phyloP scores from a whole-genome alignment of 1,140 invertebrate species.

The Zaprionus africanus region DNA sequence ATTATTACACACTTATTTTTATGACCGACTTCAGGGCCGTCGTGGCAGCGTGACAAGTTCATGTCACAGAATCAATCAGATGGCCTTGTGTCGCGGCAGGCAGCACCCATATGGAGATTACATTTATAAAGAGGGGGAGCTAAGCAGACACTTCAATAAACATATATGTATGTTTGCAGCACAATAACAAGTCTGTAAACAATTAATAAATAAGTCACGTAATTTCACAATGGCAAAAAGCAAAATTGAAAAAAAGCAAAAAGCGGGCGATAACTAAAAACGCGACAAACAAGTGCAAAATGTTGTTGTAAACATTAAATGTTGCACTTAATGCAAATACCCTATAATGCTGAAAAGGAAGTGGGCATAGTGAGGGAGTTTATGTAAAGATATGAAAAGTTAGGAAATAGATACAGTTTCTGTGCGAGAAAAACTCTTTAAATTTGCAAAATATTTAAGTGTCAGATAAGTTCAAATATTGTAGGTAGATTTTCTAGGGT shows the following conservation, averaged over 20 bases:
- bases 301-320: constrained; percentile 26
- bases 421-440: too few relatives aligned
- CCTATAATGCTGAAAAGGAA: not conserved
- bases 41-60: constrained; percentile 54
- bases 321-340: constrained; percentile 16
- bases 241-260: constrained; percentile 12
- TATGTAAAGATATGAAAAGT: too few relatives aligned
- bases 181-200: constrained; percentile 14
- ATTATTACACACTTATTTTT: constrained; percentile 33
- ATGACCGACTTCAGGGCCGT: constrained; percentile 72
- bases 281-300: constrained; percentile 25
- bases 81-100: constrained; percentile 45
- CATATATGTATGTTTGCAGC: constrained; percentile 2
- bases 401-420: not conserved
- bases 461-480: not conserved
- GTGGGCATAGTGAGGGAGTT: not conserved
- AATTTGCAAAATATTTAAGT: too few relatives aligned
- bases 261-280: constrained; percentile 35
- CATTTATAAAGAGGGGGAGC: constrained; percentile 44
- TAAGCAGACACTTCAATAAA: not conserved
- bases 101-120: constrained; percentile 70
- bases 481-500: too few relatives aligned
- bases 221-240: constrained; percentile 36
- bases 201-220: constrained; percentile 77
- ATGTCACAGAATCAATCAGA: constrained; percentile 72